Conservation (phyloP, 1,140 invertebrate genomes). For the Akabosia matsudoensis region DNA sequence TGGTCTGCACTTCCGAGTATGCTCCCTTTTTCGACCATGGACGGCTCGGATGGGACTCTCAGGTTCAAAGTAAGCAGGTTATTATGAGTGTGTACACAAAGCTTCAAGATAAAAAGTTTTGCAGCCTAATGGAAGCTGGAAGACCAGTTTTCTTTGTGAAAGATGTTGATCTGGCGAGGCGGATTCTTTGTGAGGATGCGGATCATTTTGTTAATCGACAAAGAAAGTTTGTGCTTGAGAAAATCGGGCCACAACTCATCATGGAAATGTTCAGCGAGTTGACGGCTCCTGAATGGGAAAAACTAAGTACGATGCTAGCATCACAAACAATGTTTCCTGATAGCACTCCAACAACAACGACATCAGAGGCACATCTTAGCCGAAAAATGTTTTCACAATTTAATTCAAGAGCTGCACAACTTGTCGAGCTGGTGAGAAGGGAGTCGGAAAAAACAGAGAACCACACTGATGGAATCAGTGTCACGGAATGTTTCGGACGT, state of each 20-base stretch:
- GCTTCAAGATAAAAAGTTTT: not conserved
- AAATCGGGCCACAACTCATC: conserved; percentile 6
- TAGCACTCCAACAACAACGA: not conserved
- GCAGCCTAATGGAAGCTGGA: not conserved
- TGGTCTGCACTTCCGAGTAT: not conserved
- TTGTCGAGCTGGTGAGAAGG: not conserved
- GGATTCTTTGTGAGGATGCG: not conserved
- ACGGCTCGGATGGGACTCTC: not conserved
- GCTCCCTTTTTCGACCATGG: not conserved
- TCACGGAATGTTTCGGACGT: conserved; percentile 21
- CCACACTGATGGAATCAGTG: conserved; percentile 19
- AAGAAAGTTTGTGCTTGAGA: conserved; percentile 9
- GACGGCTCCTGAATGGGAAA: not conserved
- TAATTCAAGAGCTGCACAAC: conserved; percentile 9
- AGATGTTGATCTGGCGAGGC: not conserved
- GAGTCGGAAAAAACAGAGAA: not conserved
- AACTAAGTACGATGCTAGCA: not conserved
- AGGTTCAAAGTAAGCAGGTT: not conserved
- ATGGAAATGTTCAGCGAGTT: not conserved
- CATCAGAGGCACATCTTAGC: not conserved
- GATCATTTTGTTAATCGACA: conserved; percentile 20
- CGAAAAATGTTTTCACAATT: not conserved
- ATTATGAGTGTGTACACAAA: not conserved
- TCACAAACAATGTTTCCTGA: not conserved
- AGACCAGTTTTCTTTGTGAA: not conserved